Evolutionary conservation across 2,113 vertebrate genomes (phyloP), one percentile per base, ranked within the genome.

Genomic region (Sula dactylatra): DNA sequence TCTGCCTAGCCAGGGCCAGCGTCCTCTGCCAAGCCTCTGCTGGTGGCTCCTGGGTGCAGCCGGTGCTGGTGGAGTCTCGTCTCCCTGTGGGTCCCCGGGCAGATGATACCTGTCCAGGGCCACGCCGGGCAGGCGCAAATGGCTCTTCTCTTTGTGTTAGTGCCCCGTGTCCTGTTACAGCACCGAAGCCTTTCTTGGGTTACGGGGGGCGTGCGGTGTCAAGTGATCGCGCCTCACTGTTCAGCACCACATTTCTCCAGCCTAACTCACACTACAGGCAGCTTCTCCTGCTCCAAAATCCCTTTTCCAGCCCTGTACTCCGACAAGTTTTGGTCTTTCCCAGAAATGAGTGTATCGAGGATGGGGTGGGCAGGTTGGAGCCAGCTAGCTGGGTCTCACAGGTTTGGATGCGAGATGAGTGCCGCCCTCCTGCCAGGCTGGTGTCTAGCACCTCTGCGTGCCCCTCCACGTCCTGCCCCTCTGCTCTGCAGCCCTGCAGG

Each of bases 91-190:
- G 62, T 95, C 31, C 52, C 34, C 26, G 26, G 71, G 71, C 56
- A 92, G 52, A 26, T 20, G 62, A 88, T 86, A 34, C 69, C 55
- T 38, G 36, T 11, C 45, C 74, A 56, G 21, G 80, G 56, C 93
- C 67, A 42, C 0, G 0, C 27, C 1, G 17, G 56, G 36, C 54
- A 61, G 29, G 58, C 3, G 1, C 86, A 83, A 86, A 44, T 21
- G 50, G 50, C 50, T 94, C 62, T 36, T 38, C 74, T 91, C 70
- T 76, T 93, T 91, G 89, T 94, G 54, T 13, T 38, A 6, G 40
- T 13, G 72, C 61, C 52, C 73, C 9, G 87, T 77, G 80, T 97
- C 65, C 59, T 62, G 82, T 97, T 98, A 85, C 96, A 34, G 91
- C 1, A 0, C 77, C 0, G 0, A 31, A 66, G 80, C 85, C 92